Evolutionary conservation across 2,113 vertebrate species (phyloP).

Genomic region (Triplophysa dalaica): DNA sequence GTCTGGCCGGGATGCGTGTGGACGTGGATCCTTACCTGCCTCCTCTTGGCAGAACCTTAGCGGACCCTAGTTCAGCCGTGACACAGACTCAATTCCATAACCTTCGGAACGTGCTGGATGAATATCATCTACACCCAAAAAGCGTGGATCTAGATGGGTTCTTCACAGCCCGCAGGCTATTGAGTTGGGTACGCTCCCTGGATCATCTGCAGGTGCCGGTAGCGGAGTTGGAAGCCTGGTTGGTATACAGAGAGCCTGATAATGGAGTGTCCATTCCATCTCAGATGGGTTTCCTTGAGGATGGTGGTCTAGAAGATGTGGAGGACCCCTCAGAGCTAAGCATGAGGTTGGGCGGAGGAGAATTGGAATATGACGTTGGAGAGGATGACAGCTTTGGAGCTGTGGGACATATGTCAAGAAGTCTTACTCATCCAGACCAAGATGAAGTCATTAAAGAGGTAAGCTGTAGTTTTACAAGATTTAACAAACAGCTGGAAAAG

Average conservation of each 20-base stretch:
- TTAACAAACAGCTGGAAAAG: not conserved
- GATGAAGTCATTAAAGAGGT: conserved; percentile 82
- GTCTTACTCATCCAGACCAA: conserved; percentile 45
- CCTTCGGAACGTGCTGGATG: conserved; percentile 81
- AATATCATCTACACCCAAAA: conserved; percentile 84
- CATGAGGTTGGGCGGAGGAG: conserved; percentile 60
- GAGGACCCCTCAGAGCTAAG: conserved; percentile 40
- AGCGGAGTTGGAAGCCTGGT: conserved; percentile 85
- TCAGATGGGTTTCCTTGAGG: conserved; percentile 72
- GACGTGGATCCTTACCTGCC: conserved; percentile 89
- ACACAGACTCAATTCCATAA: conserved; percentile 89
- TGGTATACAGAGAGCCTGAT: conserved; percentile 87
- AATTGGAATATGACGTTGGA: conserved; percentile 70
- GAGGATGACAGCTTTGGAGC: conserved; percentile 75
- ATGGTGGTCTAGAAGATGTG: conserved; percentile 67
- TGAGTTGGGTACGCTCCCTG: conserved; percentile 84
- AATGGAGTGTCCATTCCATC: conserved; percentile 72
- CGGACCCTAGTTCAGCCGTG: conserved; percentile 84
- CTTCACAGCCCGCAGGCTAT: conserved; percentile 81
- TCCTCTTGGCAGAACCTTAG: conserved; percentile 81
- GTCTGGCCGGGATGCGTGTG: conserved; percentile 85
- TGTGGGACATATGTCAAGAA: conserved; percentile 71
- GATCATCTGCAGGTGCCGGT: conserved; percentile 84
- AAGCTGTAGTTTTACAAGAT: conserved; percentile 16
- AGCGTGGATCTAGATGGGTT: conserved; percentile 84